Evolutionary conservation across 2,888 invertebrate species (phyloP), one percentile per base, ranked within the genome.

Genomic region (Sphaerophoria taeniata): DNA sequence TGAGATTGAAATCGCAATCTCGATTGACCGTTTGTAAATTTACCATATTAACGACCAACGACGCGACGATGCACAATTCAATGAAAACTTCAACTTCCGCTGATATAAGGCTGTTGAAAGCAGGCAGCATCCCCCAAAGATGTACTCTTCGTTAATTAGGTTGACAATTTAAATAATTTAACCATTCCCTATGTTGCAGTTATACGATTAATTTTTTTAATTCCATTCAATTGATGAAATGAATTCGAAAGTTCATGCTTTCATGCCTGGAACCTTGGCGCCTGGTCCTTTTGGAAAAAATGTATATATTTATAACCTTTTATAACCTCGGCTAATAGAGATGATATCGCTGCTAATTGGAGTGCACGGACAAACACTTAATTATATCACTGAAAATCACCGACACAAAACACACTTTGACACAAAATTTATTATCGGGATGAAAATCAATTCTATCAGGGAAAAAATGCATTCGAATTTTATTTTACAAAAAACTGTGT

Each of bases 301-400:
- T 45, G 2, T 0, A 14, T 24, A 24, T 2, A 24, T 24, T 24
- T 24, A 24, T 24, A 24, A 24, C 24, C 24, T 24, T 24, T 24
- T 24, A 24, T 43, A 43, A 9, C 55, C 67, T 58, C 70, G 51
- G 58, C 58, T 79, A 71, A 71, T 63, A 67, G 69, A 79, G 69
- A 79, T 85, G 81, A 85, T 85, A 76, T 69, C 73, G 60, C 65
- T 81, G 77, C 81, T 86, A 86, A 86, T 86, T 86, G 81, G 85
- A 86, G 77, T 77, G 77, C 77, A 81, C 65, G 81, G 77, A 77
- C 85, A 86, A 86, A 82, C 74, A 75, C 74, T 86, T 82, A 86
- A 86, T 86, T 86, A 86, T 82, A 75, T 78, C 45, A 39, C 73
- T 55, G 65, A 73, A 61, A 43, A 56, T 70, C 43, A 16, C 45